A percentile compares a stretch with the other conserved stretches of the same genome.
Conservation (phyloP, 2,797 vertebrate genomes). For the Notolabrus celidotus region DNA sequence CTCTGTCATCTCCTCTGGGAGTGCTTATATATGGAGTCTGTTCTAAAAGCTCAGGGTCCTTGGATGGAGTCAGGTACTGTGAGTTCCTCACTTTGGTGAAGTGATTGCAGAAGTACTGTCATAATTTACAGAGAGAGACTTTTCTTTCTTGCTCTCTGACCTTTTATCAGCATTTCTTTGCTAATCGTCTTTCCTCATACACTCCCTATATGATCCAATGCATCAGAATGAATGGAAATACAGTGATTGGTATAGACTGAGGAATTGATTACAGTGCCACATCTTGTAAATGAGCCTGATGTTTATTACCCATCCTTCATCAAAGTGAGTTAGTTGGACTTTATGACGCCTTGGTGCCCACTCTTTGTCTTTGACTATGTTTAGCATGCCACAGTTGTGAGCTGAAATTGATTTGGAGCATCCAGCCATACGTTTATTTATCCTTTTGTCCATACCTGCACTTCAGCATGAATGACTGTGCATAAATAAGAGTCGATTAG, state of each 20-base stretch:
- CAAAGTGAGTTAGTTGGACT: conserved; percentile 30
- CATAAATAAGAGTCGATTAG: conserved; percentile 19
- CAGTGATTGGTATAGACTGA: conserved; percentile 28
- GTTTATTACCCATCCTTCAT: conserved; percentile 39
- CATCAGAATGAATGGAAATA: conserved; percentile 48
- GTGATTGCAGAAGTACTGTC: conserved; percentile 27
- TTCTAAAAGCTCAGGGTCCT: conserved; percentile 45
- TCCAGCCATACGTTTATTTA: conserved; percentile 12
- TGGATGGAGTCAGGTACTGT: conserved; percentile 46
- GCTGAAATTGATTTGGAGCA: conserved; percentile 33
- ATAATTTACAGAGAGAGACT: conserved; percentile 45
- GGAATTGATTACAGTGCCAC: conserved; percentile 55
- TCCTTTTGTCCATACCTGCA: conserved; percentile 32
- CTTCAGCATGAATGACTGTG: conserved; percentile 6
- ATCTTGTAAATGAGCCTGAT: conserved; percentile 42
- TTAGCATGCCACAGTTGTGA: conserved; percentile 13
- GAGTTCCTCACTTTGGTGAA: conserved; percentile 30
- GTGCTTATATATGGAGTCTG: conserved; percentile 35
- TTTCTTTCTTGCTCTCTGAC: conserved; percentile 3
- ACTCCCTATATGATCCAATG: conserved; percentile 26
- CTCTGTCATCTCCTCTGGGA: conserved; percentile 42
- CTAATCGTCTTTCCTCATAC: conserved; percentile 10
- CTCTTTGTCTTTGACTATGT: conserved; percentile 37
- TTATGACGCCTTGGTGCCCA: conserved; percentile 46
- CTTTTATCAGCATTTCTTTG: conserved; percentile 10